These are phyloP conservation scores for Barbus barbus DNA, from an alignment of 2,113 vertebrate genomes.

Conservation along the genomic window DNA sequence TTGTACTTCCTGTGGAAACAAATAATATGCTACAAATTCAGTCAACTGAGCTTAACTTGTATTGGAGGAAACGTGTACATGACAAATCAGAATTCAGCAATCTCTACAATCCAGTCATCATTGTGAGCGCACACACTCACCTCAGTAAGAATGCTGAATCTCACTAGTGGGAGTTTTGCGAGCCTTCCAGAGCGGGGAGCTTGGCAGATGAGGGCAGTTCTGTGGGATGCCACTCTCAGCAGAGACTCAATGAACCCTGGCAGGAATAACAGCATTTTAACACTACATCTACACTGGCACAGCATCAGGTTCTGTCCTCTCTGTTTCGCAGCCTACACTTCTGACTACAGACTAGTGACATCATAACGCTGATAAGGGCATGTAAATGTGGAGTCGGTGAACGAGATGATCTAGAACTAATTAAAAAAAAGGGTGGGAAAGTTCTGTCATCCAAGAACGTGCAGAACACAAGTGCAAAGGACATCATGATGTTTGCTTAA, in stretches of 20 bases:
- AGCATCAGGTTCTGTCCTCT: background rate
- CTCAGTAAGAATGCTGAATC: conserved; percentile 39
- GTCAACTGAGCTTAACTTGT: background rate
- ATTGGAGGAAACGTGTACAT: background rate
- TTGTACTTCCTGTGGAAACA: no score
- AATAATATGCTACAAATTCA: background rate
- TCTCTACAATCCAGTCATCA: no score
- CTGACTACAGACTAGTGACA: background rate
- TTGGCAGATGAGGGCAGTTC: conserved; percentile 44
- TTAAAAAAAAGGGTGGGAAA: no score
- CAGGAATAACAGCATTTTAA: conserved; percentile 44
- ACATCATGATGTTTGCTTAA: background rate
- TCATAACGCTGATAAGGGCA: background rate
- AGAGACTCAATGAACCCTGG: conserved; percentile 44
- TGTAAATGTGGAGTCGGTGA: background rate
- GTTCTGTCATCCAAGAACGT: background rate
- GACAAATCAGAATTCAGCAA: background rate
- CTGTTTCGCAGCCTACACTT: background rate
- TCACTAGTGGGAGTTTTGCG: conserved; percentile 39
- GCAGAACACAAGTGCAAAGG: conserved; percentile 1
- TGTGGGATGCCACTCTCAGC: conserved; percentile 47
- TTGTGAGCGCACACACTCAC: conserved; percentile 24
- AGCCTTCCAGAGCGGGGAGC: conserved; percentile 36
- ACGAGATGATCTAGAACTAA: background rate
- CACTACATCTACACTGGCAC: conserved; percentile 8